Evolutionary conservation across 2,113 vertebrate genomes (phyloP).

Genomic region (Callithrix jacchus): DNA sequence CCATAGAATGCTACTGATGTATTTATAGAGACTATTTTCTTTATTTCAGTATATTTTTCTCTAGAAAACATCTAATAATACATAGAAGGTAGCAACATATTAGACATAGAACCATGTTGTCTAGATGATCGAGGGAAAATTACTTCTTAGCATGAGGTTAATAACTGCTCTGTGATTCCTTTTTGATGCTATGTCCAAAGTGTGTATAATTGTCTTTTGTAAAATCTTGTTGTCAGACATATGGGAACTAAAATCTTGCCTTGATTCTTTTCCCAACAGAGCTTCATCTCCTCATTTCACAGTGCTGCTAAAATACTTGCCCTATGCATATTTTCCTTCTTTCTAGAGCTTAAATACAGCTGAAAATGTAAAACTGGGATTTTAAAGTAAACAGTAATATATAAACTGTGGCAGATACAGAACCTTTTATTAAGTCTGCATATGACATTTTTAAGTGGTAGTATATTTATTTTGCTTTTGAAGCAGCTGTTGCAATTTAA

Average conservation of each 20-base stretch:
- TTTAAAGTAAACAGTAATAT: constrained; percentile 28
- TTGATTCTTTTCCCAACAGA: background rate
- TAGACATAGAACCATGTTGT: background rate
- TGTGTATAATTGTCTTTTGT: background rate
- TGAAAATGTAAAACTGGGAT: background rate
- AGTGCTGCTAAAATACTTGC: background rate
- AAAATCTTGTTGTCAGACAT: background rate
- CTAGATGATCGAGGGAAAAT: constrained; percentile 15
- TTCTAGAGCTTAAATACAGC: background rate
- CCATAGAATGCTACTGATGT: background rate
- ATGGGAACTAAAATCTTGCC: background rate
- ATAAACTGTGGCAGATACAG: background rate
- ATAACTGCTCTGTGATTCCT: background rate
- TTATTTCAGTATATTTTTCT: constrained; percentile 24
- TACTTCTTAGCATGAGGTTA: constrained; percentile 7
- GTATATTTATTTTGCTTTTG: background rate
- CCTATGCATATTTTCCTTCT: background rate
- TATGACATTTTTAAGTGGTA: background rate
- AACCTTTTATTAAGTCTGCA: background rate
- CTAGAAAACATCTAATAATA: background rate
- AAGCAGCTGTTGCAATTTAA: constrained; percentile 47
- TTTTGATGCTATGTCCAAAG: constrained; percentile 7
- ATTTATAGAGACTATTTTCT: background rate
- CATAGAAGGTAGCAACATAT: background rate
- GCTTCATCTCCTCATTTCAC: background rate